Conservation (phyloP, 2,797 vertebrate species). For the Calcarius lapponicus region DNA sequence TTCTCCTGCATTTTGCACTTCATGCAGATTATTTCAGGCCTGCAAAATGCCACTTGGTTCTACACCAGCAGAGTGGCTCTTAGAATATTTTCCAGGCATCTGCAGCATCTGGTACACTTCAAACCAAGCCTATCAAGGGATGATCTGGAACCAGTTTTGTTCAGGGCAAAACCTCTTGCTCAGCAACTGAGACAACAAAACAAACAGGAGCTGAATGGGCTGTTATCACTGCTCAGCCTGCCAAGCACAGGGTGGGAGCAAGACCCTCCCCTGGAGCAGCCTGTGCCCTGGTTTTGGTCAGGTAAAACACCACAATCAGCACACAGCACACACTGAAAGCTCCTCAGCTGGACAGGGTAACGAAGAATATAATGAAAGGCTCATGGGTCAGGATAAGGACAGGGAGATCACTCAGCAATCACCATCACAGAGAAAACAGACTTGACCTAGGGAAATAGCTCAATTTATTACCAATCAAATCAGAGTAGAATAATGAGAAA, state of each 20-base stretch:
- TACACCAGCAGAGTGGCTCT: neutral
- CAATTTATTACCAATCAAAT: neutral
- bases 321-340: neutral
- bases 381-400: neutral
- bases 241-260: neutral
- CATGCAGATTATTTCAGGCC: neutral
- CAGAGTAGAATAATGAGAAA: neutral
- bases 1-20: neutral
- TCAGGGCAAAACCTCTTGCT: neutral
- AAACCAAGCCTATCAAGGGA: neutral
- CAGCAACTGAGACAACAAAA: constrained; percentile 31
- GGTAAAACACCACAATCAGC: neutral
- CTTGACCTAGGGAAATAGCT: neutral
- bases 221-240: neutral
- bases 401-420: neutral
- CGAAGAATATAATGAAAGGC: neutral
- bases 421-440: neutral
- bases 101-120: neutral
- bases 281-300: neutral
- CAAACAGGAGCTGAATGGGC: neutral
- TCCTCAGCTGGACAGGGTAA: neutral
- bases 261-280: neutral
- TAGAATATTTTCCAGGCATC: neutral
- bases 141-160: neutral
- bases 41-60: neutral